phyloP scores from a whole-genome alignment of 2,113 vertebrate genomes.

The Otis tarda region DNA sequence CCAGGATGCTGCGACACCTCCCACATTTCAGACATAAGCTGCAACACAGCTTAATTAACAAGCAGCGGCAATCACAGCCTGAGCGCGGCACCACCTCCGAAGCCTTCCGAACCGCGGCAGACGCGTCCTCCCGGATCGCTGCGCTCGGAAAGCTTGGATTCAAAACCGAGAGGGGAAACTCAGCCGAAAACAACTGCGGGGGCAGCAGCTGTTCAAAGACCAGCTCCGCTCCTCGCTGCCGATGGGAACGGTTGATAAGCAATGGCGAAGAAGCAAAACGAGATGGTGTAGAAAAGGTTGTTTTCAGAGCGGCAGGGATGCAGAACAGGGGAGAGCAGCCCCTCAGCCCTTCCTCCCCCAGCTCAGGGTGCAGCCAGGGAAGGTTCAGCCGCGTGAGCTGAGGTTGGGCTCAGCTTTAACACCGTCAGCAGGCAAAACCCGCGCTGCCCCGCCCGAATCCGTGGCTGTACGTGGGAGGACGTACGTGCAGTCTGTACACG shows the following conservation, averaged over 20 bases:
- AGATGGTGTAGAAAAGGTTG: not conserved
- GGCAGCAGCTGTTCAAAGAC: not conserved
- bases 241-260: not conserved
- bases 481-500: accelerated
- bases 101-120: not conserved
- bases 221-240: not conserved
- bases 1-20: not conserved
- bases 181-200: not conserved
- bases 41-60: not conserved
- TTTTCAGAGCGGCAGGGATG: not conserved
- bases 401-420: not conserved
- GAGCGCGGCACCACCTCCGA: not conserved
- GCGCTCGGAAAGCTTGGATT: not conserved
- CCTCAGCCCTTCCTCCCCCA: not conserved
- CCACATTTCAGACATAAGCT: not conserved
- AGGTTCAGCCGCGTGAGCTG: not conserved
- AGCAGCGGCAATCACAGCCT: not conserved
- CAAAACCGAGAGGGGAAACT: not conserved
- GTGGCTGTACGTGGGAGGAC: no score
- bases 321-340: not conserved
- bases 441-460: not conserved
- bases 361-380: not conserved
- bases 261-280: no score
- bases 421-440: accelerated
- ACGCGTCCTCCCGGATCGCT: not conserved